Evolutionary conservation across 2,113 vertebrate species (phyloP).

Genomic region (Urocolius indicus): DNA sequence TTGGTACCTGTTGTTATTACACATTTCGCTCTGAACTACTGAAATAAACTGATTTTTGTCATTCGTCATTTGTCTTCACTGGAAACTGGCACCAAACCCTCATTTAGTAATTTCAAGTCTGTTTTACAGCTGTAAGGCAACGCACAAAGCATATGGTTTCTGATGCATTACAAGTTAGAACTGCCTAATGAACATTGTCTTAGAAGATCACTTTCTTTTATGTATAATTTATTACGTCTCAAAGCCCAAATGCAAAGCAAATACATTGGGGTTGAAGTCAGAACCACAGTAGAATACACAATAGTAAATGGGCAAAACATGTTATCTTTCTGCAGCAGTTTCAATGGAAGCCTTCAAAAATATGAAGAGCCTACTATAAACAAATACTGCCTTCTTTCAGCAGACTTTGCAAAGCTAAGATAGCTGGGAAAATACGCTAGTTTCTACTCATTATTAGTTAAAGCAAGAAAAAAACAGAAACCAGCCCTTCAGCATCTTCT

Average conservation of each 20-base stretch:
- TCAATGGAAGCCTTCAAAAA: constrained; percentile 1
- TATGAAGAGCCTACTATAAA: not conserved
- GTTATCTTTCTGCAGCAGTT: constrained; percentile 20
- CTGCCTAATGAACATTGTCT: constrained; percentile 8
- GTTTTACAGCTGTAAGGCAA: constrained; percentile 36
- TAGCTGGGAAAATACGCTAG: not conserved
- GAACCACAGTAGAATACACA: constrained; percentile 47
- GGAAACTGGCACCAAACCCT: constrained; percentile 4
- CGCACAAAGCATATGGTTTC: constrained; percentile 46
- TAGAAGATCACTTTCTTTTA: constrained; percentile 38
- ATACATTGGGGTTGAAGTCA: constrained; percentile 30
- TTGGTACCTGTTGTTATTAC: not conserved
- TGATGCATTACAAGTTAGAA: constrained; percentile 21
- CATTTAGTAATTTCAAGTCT: constrained; percentile 28
- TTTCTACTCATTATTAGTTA: not conserved
- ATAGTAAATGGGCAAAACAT: constrained; percentile 29
- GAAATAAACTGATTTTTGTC: constrained; percentile 36
- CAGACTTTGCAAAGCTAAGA: not conserved
- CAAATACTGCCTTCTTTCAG: not conserved
- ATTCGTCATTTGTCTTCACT: not conserved
- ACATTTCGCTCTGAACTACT: not conserved
- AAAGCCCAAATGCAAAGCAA: constrained; percentile 45
- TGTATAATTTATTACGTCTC: constrained; percentile 51
- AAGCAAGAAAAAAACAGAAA: not conserved
- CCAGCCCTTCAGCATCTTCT: not conserved